Conservation (phyloP, 1,140 invertebrate genomes). For the Hermetia illucens region DNA sequence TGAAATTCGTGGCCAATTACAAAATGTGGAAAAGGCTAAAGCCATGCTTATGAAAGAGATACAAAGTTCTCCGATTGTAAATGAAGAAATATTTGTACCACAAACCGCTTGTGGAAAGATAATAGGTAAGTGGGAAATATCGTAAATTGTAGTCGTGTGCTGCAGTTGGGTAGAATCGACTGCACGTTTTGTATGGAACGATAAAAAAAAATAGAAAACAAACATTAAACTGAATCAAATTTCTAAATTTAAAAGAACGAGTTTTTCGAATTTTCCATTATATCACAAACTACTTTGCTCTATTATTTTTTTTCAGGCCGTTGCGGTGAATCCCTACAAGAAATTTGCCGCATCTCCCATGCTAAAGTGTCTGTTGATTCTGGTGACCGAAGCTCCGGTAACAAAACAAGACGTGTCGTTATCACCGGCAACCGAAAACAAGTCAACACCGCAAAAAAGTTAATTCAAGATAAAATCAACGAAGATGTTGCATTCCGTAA, state of each 20-base stretch:
- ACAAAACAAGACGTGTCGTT: constrained; percentile 28
- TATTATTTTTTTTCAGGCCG: constrained; percentile 32
- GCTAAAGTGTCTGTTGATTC: constrained; percentile 20
- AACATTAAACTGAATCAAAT: too few species aligned
- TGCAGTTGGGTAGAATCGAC: not conserved
- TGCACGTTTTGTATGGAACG: not conserved
- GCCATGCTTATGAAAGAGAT: constrained; percentile 56
- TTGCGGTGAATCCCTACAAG: constrained; percentile 50
- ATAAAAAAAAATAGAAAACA: too few species aligned
- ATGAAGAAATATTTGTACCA: constrained; percentile 49
- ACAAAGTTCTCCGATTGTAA: constrained; percentile 45
- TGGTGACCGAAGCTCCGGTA: constrained; percentile 17
- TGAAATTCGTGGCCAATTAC: constrained; percentile 44
- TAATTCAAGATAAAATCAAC: constrained; percentile 44
- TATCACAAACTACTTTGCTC: too few species aligned
- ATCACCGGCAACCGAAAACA: constrained; percentile 44
- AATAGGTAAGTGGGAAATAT: too few species aligned
- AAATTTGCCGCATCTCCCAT: constrained; percentile 39
- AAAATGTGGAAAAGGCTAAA: constrained; percentile 50
- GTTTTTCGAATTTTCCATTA: too few species aligned
- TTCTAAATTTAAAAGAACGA: not conserved
- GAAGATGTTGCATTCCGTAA: constrained; percentile 35
- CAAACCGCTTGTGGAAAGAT: constrained; percentile 46
- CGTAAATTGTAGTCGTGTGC: constrained; percentile 15
- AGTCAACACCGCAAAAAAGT: constrained; percentile 39